Percentiles rank a stretch among this genome's conserved stretches.
These are phyloP conservation scores for Nephrotoma appendiculata DNA, from an alignment of 2,888 invertebrate genomes.

Conservation along the genomic window DNA sequence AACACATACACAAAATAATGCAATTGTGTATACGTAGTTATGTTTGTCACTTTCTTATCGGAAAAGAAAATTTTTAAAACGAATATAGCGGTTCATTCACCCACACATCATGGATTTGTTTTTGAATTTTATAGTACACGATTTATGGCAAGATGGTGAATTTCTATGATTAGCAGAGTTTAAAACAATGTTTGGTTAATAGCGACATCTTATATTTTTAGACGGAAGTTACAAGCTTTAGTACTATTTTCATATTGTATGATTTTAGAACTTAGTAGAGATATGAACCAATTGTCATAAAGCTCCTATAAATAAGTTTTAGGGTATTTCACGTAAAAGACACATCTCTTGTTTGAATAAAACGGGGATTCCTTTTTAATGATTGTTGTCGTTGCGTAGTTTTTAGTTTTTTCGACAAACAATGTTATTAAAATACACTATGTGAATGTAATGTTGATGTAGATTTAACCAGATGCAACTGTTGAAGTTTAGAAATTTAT, in stretches of 20 bases:
- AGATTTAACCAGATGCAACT: no score
- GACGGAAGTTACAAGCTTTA: neutral
- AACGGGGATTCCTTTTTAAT: no score
- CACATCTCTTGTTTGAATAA: no score
- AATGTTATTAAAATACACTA: no score
- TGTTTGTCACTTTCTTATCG: slow-evolving; percentile 3
- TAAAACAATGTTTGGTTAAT: neutral
- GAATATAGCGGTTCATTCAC: slow-evolving; percentile 2
- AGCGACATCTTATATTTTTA: neutral
- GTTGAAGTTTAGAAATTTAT: no score
- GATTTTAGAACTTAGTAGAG: neutral
- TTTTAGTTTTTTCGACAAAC: no score
- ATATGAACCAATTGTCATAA: neutral
- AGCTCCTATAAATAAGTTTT: neutral
- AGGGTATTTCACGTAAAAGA: neutral
- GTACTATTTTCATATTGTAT: neutral
- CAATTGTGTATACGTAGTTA: neutral
- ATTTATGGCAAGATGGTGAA: neutral
- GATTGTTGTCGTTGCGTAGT: no score
- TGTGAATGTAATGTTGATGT: no score
- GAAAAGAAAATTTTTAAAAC: neutral
- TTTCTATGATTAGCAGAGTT: neutral
- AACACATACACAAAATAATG: neutral
- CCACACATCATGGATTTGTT: neutral
- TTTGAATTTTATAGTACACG: neutral